Evolutionary conservation across 2,888 invertebrate species (phyloP).

Genomic region (Copidosoma aretas): DNA sequence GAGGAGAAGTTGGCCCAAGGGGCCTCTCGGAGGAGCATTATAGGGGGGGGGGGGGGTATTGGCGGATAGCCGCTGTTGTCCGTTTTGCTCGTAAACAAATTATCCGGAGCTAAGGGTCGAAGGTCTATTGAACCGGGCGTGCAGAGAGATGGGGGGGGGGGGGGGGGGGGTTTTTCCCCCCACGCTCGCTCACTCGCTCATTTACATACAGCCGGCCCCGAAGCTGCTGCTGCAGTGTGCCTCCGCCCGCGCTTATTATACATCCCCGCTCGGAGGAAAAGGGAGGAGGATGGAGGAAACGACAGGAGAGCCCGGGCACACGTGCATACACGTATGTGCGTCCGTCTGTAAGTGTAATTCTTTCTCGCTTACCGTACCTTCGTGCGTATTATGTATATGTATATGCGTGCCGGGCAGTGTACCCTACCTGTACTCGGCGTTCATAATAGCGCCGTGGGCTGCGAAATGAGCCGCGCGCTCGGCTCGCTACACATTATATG

Average conservation of each 20-base stretch:
- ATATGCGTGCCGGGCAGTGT: conserved; percentile 4
- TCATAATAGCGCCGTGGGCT: neutral
- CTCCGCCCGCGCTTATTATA: conserved; percentile 31
- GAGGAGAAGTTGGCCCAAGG: conserved; percentile 45
- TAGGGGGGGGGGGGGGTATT: conserved; percentile 50
- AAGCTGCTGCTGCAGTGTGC: conserved; percentile 49
- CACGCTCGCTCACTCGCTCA: conserved; percentile 49
- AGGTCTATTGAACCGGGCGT: conserved; percentile 57
- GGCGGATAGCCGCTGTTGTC: conserved; percentile 53
- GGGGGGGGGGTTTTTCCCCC: neutral
- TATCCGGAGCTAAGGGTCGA: conserved; percentile 63
- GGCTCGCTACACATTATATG: conserved; percentile 14
- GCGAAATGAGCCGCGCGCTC: conserved; percentile 11
- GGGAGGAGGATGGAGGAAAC: conserved; percentile 7
- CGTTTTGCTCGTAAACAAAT: conserved; percentile 62
- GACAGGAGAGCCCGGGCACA: conserved; percentile 3
- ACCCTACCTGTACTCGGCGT: neutral
- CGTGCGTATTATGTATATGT: no score
- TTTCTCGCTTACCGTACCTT: neutral
- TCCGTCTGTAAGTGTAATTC: conserved; percentile 11
- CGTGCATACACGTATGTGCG: neutral
- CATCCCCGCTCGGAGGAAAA: neutral
- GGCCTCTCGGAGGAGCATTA: conserved; percentile 30
- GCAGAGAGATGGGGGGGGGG: neutral
- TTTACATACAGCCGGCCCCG: conserved; percentile 59